phyloP scores from a whole-genome alignment of 92 coral and sea anemone species.

The Umimayanthus kanabou region DNA sequence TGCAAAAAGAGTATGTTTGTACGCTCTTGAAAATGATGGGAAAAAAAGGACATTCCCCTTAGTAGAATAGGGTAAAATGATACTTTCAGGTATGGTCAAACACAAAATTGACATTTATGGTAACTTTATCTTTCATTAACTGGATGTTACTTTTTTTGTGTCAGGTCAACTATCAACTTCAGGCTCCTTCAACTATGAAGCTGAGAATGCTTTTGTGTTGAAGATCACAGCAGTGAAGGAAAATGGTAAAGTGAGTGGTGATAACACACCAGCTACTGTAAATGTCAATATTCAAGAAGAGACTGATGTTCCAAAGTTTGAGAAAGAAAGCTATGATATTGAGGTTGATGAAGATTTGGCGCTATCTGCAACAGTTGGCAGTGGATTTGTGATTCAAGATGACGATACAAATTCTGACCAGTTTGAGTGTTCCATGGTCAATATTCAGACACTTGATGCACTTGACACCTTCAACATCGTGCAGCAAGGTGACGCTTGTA shows the following conservation, averaged over 20 bases:
- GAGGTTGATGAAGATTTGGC: slow-evolving; percentile 44
- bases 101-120: too few species aligned
- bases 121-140: too few species aligned
- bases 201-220: slow-evolving; percentile 48
- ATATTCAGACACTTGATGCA: slow-evolving; percentile 36
- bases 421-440: slow-evolving; percentile 57
- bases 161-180: slow-evolving; percentile 61
- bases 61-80: too few species aligned
- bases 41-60: too few species aligned
- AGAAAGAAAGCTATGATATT: slow-evolving; percentile 37
- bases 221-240: slow-evolving; percentile 58
- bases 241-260: background rate
- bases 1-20: too few species aligned
- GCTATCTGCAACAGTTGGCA: slow-evolving; percentile 47
- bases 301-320: slow-evolving; percentile 70
- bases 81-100: too few species aligned
- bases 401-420: slow-evolving; percentile 46
- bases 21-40: too few species aligned
- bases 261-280: slow-evolving; percentile 47
- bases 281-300: slow-evolving; percentile 49
- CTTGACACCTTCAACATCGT: slow-evolving; percentile 33
- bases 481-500: slow-evolving; percentile 42
- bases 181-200: slow-evolving; percentile 76
- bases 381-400: slow-evolving; percentile 46
- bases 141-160: background rate